Base-by-base conservation (phyloP, 2,797 vertebrate genomes). In the Takifugu ocellatus region DNA sequence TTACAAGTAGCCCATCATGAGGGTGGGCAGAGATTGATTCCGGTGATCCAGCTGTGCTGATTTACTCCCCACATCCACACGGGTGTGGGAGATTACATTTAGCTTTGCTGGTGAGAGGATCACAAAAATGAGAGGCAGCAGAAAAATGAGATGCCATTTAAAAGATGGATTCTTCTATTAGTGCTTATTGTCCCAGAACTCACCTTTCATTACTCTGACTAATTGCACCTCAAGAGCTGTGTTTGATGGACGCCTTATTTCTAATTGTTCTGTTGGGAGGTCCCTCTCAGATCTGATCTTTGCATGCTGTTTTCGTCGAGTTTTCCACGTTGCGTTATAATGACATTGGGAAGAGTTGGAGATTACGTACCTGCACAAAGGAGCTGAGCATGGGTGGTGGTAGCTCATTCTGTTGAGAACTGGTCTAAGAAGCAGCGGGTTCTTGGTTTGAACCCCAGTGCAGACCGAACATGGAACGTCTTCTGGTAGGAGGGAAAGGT, bases 1-100 rank as follows among this genome's bases (percentile, higher is more conserved):
- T 83, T 77, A 79, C 80, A 86, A 87, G 86, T 89, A 86, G 83
- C 79, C 82, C 75, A 79, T 90, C 86, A 85, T 78, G 61, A 84
- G 86, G 84, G 79, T 84, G 72, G 79, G 79, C 85, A 82, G 81
- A 91, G 90, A 91, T 89, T 90, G 89, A 91, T 91, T 89, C 82
- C 76, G 84, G 73, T 81, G 84, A 87, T 89, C 87, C 87, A 87
- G 87, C 89, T 85, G 86, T 84, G 89, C 84, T 87, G 90, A 90
- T 90, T 89, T 90, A 90, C 86, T 90, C 81, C 82, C 79, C 16
- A 63, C 75, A 68, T 79, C 86, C 86, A 81, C 63, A 63, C 81
- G 81, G 81, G 79, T 82, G 67, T 54, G 63, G 77, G 84, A 88
- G 84, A 90, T 91, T 89, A 89, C 86, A 88, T 84, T 60, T 63